Base-by-base conservation (phyloP, 2,888 invertebrate genomes). In the Apamea sordens region DNA sequence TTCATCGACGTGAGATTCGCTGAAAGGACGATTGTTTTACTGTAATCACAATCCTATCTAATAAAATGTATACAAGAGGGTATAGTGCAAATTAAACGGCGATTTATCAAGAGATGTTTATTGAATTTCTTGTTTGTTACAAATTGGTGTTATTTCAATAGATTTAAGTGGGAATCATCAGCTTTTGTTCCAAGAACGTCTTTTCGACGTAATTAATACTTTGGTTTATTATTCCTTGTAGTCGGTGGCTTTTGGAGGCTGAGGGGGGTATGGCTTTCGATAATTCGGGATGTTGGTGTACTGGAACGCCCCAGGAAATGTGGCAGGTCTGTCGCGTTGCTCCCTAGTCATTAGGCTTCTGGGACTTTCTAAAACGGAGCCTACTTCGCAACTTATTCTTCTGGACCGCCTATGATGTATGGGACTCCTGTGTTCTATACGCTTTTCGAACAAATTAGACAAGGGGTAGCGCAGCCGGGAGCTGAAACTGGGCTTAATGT, bases 1-100 rank as follows among this genome's bases (percentile, higher is more conserved):
- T 90, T 93, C 93, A 89, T 92, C 93, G 83, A 89, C 87, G 88
- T 77, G 83, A 87, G 84, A 89, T 90, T 93, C 79, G 93, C 95
- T 95, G 95, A 95, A 95, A 95, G 92, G 93, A 95, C 92, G 92
- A 93, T 90, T 91, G 80, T 50, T 77, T 86, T 84, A 91, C 90
- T 93, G 89, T 94, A 91, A 91, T 92, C 88, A 88, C 87, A 89
- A 89, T 90, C 90, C 90, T 90, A 89, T 79, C 84, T 74, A 63
- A 65, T 65, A 79, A 47, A 76, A 67, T n/a, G 5, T 64, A 24
- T 61, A 56, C 50, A 41, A 79, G 41, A 75, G 77, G 68, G 74
- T 71, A 24, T 21, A 50, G 64, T 50, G 3, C 13, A 72, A 88
- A 91, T 89, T 44, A 92, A 91, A 92, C 83, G 67, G 76, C 44